Base-by-base conservation (phyloP, 2,797 vertebrate genomes). In the Brotula barbata region DNA sequence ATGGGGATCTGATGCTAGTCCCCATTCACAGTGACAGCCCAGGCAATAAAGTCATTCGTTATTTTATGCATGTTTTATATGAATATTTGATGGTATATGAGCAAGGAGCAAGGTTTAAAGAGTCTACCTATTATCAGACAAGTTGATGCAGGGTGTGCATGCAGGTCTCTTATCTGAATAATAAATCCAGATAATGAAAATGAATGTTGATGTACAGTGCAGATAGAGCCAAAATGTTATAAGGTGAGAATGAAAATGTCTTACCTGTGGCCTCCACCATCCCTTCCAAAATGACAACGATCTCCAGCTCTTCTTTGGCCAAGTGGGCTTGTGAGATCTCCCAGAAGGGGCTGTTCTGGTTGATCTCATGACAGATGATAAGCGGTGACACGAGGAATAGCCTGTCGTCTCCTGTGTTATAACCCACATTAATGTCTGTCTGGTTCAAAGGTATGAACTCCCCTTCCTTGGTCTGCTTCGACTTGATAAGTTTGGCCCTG, bases 221-320 rank as follows among this genome's bases (percentile, higher is more conserved):
- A 11, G 8, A 14, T 36, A 43, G 41, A 11, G 19, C 13, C 8
- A 36, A 10, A 36, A 14, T 11, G 13, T 36, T n/a, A n/a, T n/a
- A 15, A 43, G 41, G 16, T 12, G 16, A 43, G 17, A 12, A n/a
- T 39, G 15, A 7, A 39, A 39, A 39, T n/a, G 4, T 42, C 91
- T 93, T 92, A 99, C 97, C 97, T 92, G 97, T 99, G 66, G 97
- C 97, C 86, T 99, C 97, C 80, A 99, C 97, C 97, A 99, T 99
- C 71, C 97, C 97, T 90, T 99, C 97, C 78, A 99, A 91, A 75
- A 99, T 99, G 81, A 99, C 97, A 59, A 99, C 97, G 15, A 99
- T 96, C 87, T 99, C 97, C 87, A 98, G 81, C 64, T 98, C 95
- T 69, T 97, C 95, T 81, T 95, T 95, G 77, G 92, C 89, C 72